Percentiles rank a stretch among this genome's conserved stretches.
phyloP scores from a whole-genome alignment of 2,797 vertebrate genomes.

The Menidia menidia region DNA sequence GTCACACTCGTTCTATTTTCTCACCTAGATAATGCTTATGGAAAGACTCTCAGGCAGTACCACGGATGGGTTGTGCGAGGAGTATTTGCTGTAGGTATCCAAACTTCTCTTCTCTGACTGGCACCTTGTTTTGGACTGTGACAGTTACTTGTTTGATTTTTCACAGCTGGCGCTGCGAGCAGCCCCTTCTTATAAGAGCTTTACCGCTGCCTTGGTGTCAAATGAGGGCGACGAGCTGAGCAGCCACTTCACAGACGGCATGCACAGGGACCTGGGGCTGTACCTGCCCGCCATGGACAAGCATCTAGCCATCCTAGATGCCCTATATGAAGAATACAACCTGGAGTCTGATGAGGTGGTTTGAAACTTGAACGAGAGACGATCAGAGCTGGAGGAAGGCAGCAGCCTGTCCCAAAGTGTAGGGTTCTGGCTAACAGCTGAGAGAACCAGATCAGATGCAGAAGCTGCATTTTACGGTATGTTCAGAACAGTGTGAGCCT shows the following conservation, averaged over 20 bases:
- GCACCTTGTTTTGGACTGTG: not conserved
- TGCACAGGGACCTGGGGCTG: conserved; percentile 91
- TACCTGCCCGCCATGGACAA: conserved; percentile 96
- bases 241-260: conserved; percentile 84
- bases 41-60: conserved; percentile 93
- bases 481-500: conserved; percentile 43
- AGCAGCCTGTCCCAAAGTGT: conserved; percentile 8
- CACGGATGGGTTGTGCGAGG: conserved; percentile 98
- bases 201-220: conserved; percentile 90
- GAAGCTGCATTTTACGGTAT: conserved; percentile 35
- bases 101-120: not conserved
- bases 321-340: conserved; percentile 92
- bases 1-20: not conserved
- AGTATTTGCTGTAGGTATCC: conserved; percentile 93
- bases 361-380: conserved; percentile 72
- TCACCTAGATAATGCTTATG: conserved; percentile 91
- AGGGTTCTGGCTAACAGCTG: conserved; percentile 15
- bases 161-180: conserved; percentile 94
- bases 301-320: conserved; percentile 91
- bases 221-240: conserved; percentile 88
- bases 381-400: conserved; percentile 11
- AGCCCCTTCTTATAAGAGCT: conserved; percentile 91
- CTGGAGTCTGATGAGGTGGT: conserved; percentile 98
- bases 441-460: conserved; percentile 31
- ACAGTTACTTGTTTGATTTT: not conserved